phyloP scores from a whole-genome alignment of 2,888 invertebrate species.

The Ornithoptera priamus region DNA sequence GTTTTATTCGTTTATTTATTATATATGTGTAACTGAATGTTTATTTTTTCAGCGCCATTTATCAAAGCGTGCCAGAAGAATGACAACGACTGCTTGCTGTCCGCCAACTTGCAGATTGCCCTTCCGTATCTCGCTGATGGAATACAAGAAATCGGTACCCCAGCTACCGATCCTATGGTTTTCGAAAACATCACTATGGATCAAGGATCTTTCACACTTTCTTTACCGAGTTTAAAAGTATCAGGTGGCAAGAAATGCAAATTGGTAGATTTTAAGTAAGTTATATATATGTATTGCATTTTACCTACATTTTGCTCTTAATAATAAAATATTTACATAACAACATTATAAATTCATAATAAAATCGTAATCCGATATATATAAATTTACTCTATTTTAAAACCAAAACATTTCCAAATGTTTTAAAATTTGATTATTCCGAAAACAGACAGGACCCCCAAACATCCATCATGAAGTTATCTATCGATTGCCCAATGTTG shows the following conservation, averaged over 20 bases:
- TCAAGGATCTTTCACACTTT: slow-evolving; percentile 12
- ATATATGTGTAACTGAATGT: too few relatives aligned
- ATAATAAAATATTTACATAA: background rate
- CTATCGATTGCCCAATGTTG: slow-evolving; percentile 17
- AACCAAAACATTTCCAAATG: background rate
- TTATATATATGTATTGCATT: background rate
- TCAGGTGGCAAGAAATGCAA: slow-evolving; percentile 16
- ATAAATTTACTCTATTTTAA: too few relatives aligned
- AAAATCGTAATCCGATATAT: too few relatives aligned
- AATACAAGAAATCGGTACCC: slow-evolving; percentile 17
- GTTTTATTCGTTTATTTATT: too few relatives aligned
- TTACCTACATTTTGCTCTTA: background rate
- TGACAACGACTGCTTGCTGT: slow-evolving; percentile 7
- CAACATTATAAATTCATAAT: too few relatives aligned
- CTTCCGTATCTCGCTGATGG: slow-evolving; percentile 24
- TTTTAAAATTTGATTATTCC: background rate
- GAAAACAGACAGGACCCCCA: slow-evolving; percentile 10
- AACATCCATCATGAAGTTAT: slow-evolving; percentile 10
- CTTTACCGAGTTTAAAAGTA: slow-evolving; percentile 11
- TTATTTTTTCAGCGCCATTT: slow-evolving; percentile 11
- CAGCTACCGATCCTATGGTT: slow-evolving; percentile 16
- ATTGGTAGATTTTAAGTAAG: slow-evolving; percentile 10
- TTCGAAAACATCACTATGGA: slow-evolving; percentile 21
- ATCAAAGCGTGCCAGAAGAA: background rate
- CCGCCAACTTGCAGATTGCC: slow-evolving; percentile 9